phyloP scores from a whole-genome alignment of 2,888 invertebrate genomes.

The Megamerina dolium region DNA sequence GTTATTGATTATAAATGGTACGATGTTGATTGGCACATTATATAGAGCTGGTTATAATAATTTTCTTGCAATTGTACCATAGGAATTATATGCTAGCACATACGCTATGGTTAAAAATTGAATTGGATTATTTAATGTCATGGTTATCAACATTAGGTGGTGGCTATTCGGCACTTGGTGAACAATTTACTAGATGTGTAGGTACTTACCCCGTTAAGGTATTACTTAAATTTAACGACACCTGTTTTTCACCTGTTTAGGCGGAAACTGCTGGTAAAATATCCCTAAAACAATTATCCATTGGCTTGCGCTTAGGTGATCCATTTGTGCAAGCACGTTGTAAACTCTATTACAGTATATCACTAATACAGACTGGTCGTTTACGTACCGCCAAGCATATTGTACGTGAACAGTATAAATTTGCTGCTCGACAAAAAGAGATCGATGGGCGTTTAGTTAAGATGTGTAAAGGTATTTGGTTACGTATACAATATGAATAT shows the following conservation, averaged over 20 bases:
- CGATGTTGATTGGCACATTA: constrained; percentile 28
- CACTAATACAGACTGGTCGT: constrained; percentile 75
- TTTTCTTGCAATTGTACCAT: constrained; percentile 18
- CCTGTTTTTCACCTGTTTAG: constrained; percentile 47
- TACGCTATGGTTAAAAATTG: constrained; percentile 59
- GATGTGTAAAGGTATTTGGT: constrained; percentile 86
- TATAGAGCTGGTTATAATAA: neutral
- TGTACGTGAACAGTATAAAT: constrained; percentile 54
- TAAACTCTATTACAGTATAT: constrained; percentile 78
- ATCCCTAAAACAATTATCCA: constrained; percentile 72
- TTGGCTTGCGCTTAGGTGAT: constrained; percentile 78
- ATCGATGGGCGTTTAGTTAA: constrained; percentile 61
- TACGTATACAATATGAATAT: constrained; percentile 59
- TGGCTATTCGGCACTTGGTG: constrained; percentile 92
- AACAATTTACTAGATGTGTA: constrained; percentile 74
- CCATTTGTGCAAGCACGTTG: constrained; percentile 76
- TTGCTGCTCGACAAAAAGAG: constrained; percentile 42
- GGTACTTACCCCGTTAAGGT: constrained; percentile 23
- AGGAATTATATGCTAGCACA: constrained; percentile 53
- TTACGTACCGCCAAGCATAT: constrained; percentile 60
- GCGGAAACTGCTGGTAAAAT: constrained; percentile 85
- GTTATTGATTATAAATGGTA: constrained; percentile 68
- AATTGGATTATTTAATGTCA: constrained; percentile 79
- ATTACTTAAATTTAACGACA: neutral
- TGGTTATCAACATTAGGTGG: constrained; percentile 96